phyloP scores from a whole-genome alignment of 1,140 invertebrate species.

The Drosophila grimshawi region DNA sequence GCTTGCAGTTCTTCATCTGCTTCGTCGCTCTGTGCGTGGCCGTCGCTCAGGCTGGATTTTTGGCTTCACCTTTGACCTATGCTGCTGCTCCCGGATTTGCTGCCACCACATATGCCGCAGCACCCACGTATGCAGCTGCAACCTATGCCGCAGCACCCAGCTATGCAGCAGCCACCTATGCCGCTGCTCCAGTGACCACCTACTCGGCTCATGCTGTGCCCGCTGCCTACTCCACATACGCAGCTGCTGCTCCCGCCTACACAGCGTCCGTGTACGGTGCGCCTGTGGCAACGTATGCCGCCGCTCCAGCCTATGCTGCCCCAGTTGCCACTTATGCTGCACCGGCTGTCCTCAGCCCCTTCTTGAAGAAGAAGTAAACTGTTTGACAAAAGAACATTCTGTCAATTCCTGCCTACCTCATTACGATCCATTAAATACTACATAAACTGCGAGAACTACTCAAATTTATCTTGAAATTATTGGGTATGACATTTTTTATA shows the following conservation, averaged over 20 bases:
- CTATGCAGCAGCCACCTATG: conserved; percentile 60
- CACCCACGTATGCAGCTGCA: conserved; percentile 20
- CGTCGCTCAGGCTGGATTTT: conserved; percentile 70
- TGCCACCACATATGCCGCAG: conserved; percentile 53
- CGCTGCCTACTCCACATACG: conserved; percentile 56
- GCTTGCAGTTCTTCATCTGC: conserved; percentile 71
- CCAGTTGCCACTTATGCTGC: conserved; percentile 64
- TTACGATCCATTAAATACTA: conserved; percentile 12
- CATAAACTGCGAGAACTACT: conserved; percentile 42
- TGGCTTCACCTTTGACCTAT: conserved; percentile 61
- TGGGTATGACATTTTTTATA: not conserved
- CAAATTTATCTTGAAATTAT: conserved; percentile 7
- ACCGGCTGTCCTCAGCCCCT: conserved; percentile 67
- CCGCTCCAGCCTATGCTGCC: conserved; percentile 55
- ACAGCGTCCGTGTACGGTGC: conserved; percentile 63
- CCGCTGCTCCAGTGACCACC: conserved; percentile 57
- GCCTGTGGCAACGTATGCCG: conserved; percentile 52
- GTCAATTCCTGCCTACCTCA: not conserved
- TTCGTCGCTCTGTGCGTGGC: conserved; percentile 74
- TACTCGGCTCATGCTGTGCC: conserved; percentile 57
- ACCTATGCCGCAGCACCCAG: conserved; percentile 66
- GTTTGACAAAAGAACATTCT: not conserved
- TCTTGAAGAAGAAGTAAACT: conserved; percentile 76
- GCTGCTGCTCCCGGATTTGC: conserved; percentile 58
- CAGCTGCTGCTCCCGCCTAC: conserved; percentile 62